Base-by-base conservation (phyloP, 2,888 invertebrate species). In the Dasysyrphus tricinctus region DNA sequence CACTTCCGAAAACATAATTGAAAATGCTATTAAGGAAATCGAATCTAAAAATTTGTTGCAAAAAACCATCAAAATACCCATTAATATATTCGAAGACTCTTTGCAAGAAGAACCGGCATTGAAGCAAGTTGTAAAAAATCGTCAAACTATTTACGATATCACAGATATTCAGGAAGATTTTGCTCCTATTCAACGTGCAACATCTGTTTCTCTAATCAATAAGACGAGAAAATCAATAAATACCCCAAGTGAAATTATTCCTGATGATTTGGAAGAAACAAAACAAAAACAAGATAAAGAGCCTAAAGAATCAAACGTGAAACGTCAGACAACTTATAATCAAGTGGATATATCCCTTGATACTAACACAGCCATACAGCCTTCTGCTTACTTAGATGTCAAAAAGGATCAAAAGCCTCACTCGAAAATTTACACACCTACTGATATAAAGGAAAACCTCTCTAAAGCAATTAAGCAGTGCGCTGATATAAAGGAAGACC, bases 91-190 rank as follows among this genome's bases (percentile, higher is more conserved):
- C 5, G 65, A 65, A 47, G 65, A 65, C 12, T 47, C 65, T 7
- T 3, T 65, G 4, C 32, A 49, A 3, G 12, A 5, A 16, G 47
- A 49, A 9, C 14, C 14, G 8, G 2, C 4, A 12, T 47, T 12
- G 0, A 49, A 65, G 1, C 1, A 16, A 16, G 4, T 1, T 65
- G 11, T 12, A 7, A 65, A 65, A 19, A 1, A 3, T 12, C 65
- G 78, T 2, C 72, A 63, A 12, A 61, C 72, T 11, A 56, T 72
- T 3, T 44, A 44, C 6, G 51, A 54, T 0, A 5, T 32, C 1
- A 39, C 37, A 14, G 73, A 73, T 37, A 79, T 65, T 47, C 39
- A 65, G 2, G 57, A 76, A 14, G 56, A 67, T 34, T 11, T 39
- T 29, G 9, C 14, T 11, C 3, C 0, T 44, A 9, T n/a, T 42